phyloP scores from a whole-genome alignment of 2,888 invertebrate genomes.

The Seladonia tumulorum region DNA sequence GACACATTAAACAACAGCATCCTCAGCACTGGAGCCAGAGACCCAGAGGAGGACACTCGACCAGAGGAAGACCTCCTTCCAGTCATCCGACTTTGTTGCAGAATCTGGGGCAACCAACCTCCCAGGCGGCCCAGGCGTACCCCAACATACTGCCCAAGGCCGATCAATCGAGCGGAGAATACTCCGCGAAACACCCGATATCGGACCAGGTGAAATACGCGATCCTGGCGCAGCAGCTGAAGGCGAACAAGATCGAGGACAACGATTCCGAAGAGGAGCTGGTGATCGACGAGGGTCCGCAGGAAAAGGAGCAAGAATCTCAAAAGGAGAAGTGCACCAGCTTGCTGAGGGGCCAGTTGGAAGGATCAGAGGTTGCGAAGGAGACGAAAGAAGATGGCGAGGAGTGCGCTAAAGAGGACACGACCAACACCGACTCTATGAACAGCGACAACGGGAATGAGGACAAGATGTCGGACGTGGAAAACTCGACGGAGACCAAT shows the following conservation, averaged over 20 bases:
- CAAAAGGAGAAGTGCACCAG: conserved; percentile 73
- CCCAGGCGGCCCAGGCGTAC: conserved; percentile 66
- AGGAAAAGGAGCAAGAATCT: conserved; percentile 75
- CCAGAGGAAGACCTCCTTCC: conserved; percentile 85
- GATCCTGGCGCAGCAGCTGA: conserved; percentile 91
- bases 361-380: conserved; percentile 71
- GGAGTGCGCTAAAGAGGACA: conserved; percentile 61
- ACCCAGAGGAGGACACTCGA: conserved; percentile 87
- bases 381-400: conserved; percentile 73
- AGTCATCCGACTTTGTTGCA: conserved; percentile 76
- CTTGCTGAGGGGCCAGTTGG: conserved; percentile 78
- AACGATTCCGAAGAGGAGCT: conserved; percentile 89
- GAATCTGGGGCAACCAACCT: conserved; percentile 60
- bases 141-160: conserved; percentile 72
- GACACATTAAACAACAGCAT: conserved; percentile 97
- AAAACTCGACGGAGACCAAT: conserved; percentile 28
- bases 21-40: conserved; percentile 95
- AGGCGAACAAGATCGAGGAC: conserved; percentile 85
- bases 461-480: conserved; percentile 12
- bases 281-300: conserved; percentile 88
- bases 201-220: conserved; percentile 91
- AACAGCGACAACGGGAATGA: conserved; percentile 38
- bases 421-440: conserved; percentile 72
- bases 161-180: conserved; percentile 79
- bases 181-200: conserved; percentile 83